Percentiles rank a stretch among this genome's conserved stretches.
These are phyloP conservation scores for Epizoanthus stellaris DNA, from an alignment of 92 coral and sea anemone genomes.

Conservation along the genomic window DNA sequence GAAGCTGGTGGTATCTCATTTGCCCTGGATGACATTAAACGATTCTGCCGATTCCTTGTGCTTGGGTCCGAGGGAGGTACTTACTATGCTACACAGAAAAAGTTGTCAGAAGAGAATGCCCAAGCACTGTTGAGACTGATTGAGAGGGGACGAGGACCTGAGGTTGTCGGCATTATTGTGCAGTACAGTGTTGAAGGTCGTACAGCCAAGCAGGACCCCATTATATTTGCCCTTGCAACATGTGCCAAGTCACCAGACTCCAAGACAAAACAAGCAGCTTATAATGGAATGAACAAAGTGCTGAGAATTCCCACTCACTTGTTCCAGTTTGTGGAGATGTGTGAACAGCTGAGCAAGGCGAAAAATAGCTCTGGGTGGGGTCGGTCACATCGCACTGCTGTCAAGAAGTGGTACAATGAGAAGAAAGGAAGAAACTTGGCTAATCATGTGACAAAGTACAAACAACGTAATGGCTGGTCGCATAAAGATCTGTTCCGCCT, in stretches of 20 bases:
- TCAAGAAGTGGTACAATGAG: slow-evolving; percentile 89
- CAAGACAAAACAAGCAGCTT: slow-evolving; percentile 84
- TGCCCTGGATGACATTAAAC: slow-evolving; percentile 80
- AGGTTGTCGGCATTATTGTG: slow-evolving; percentile 74
- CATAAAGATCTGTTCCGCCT: slow-evolving; percentile 88
- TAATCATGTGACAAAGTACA: slow-evolving; percentile 86
- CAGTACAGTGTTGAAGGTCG: slow-evolving; percentile 89
- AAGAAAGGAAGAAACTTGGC: slow-evolving; percentile 81
- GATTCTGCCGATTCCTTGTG: slow-evolving; percentile 85
- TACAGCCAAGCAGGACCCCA: slow-evolving; percentile 88
- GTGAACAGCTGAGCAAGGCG: slow-evolving; percentile 77
- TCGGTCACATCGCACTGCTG: slow-evolving; percentile 93
- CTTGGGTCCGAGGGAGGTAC: slow-evolving; percentile 89
- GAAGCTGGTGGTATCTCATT: slow-evolving; percentile 89
- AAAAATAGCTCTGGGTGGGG: slow-evolving; percentile 87
- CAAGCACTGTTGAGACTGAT: slow-evolving; percentile 71
- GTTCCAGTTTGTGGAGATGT: slow-evolving; percentile 81
- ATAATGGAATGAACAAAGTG: slow-evolving; percentile 68
- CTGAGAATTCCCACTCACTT: slow-evolving; percentile 92
- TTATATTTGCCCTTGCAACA: slow-evolving; percentile 80
- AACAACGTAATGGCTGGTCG: slow-evolving; percentile 94
- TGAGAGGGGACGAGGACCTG: slow-evolving; percentile 75
- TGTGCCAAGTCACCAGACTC: slow-evolving; percentile 80
- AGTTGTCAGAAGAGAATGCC: slow-evolving; percentile 81
- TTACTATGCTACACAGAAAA: slow-evolving; percentile 68